Evolutionary conservation across 2,113 vertebrate genomes (phyloP).

Genomic region (Chaenogobius annularis): DNA sequence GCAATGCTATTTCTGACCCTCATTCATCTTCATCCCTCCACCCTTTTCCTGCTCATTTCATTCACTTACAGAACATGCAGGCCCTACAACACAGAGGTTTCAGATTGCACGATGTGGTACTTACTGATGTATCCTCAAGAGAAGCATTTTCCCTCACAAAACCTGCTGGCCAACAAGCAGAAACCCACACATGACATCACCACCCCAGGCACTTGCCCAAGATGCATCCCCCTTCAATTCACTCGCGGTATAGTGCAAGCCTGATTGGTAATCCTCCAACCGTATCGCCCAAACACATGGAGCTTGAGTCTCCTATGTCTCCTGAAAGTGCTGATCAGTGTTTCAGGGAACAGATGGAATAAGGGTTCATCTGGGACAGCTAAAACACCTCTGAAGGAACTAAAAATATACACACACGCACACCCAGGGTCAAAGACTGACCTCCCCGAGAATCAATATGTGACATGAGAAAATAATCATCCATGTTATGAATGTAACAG

Average conservation of each 20-base stretch:
- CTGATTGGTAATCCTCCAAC: constrained; percentile 26
- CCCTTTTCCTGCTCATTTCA: constrained; percentile 30
- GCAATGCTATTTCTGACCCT: constrained; percentile 27
- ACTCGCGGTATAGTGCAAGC: constrained; percentile 11
- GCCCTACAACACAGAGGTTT: constrained; percentile 29
- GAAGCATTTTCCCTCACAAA: constrained; percentile 35
- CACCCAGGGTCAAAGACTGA: constrained; percentile 43
- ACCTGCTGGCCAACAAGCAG: constrained; percentile 36
- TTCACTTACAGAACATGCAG: constrained; percentile 43
- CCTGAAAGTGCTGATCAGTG: constrained; percentile 51
- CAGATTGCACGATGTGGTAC: constrained; percentile 42
- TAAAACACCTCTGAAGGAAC: constrained; percentile 51
- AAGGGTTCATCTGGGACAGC: constrained; percentile 35
- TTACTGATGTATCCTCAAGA: constrained; percentile 73
- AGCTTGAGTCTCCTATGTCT: neutral
- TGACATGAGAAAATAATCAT: constrained; percentile 41
- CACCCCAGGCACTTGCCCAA: constrained; percentile 53
- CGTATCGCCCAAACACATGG: constrained; percentile 6
- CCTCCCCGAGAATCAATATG: constrained; percentile 63
- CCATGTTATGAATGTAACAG: constrained; percentile 9
- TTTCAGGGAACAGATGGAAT: constrained; percentile 38
- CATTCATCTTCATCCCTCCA: constrained; percentile 38
- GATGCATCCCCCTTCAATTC: constrained; percentile 56
- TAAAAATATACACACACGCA: constrained; percentile 64
- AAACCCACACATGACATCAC: constrained; percentile 71